phyloP scores from a whole-genome alignment of 2,888 invertebrate genomes.

The Gymnosoma rotundatum region DNA sequence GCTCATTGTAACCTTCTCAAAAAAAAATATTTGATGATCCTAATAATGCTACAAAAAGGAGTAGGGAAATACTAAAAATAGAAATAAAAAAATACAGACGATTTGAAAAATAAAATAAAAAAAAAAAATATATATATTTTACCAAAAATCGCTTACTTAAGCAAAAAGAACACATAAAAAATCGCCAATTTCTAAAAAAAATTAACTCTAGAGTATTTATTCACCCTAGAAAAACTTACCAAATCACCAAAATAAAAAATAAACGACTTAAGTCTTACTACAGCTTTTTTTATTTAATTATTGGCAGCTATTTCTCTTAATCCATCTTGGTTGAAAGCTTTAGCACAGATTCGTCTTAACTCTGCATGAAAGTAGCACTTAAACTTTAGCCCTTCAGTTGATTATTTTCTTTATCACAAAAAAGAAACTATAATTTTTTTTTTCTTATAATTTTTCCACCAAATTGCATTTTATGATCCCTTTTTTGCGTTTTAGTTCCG shows the following conservation, averaged over 20 bases:
- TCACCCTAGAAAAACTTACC: not conserved
- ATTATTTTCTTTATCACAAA: not conserved
- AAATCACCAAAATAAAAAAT: not conserved
- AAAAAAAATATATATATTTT: too few relatives aligned
- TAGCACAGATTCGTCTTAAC: not conserved
- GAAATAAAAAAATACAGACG: too few relatives aligned
- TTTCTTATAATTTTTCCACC: constrained; percentile 34
- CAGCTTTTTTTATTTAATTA: not conserved
- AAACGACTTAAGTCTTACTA: not conserved
- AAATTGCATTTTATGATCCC: constrained; percentile 57
- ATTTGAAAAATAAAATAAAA: too few relatives aligned
- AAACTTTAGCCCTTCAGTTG: not conserved
- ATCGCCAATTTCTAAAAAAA: too few relatives aligned
- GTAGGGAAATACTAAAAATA: too few relatives aligned
- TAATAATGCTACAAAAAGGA: too few relatives aligned
- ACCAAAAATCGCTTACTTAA: too few relatives aligned
- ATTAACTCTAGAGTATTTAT: too few relatives aligned
- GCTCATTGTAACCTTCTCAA: too few relatives aligned
- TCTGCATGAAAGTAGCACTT: not conserved
- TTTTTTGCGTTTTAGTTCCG: constrained; percentile 23
- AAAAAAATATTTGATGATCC: too few relatives aligned
- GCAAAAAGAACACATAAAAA: too few relatives aligned
- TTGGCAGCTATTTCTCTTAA: not conserved
- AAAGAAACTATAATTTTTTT: not conserved
- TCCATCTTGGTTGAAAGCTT: not conserved